Base-by-base conservation (phyloP, 2,888 invertebrate genomes). In the Xanthia togata region DNA sequence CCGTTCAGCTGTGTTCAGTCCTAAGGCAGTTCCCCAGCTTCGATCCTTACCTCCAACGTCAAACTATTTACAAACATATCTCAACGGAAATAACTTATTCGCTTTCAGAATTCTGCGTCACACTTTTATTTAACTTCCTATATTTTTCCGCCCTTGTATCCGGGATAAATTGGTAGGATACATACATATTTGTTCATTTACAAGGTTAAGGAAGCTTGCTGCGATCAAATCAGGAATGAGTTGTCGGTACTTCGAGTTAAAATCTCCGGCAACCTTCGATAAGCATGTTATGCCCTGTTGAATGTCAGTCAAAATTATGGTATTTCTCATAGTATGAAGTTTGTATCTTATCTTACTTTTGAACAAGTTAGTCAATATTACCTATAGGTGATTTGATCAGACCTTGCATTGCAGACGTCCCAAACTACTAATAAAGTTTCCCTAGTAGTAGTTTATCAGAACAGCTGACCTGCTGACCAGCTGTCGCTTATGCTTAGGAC, bases 31-130 rank as follows among this genome's bases (percentile, higher is more conserved):
- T 65, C 31, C 38, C 38, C 9, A n/a, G 55, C 44, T 65, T 65
- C 68, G 68, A 70, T 60, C 63, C 44, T 73, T 78, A 82, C 63
- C 80, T 67, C 65, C 55, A 38, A 63, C 62, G 31, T 74, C 55
- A 64, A 76, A 79, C 72, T 82, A 73, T 81, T 81, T 72, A 82
- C 60, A 78, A 83, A 75, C 44, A 85, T 81, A 73, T 77, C 82
- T 82, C 86, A 85, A 62, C 78, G 78, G 86, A 82, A 83, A 85
- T 85, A 78, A 85, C 78, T 83, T 78, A 83, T 83, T 85, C 74
- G 71, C 73, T 85, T 74, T 78, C 73, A 85, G 68, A 53, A 71
- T 65, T 69, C 69, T 82, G 35, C 73, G 83, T 78, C 73, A 77
- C 82, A 71, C 47, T 85, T 85, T 83, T 85, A 83, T 83, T 83